Evolutionary conservation across 1,140 invertebrate genomes (phyloP), one percentile per base, ranked within the genome.

Genomic region (Nephotettix cincticeps): DNA sequence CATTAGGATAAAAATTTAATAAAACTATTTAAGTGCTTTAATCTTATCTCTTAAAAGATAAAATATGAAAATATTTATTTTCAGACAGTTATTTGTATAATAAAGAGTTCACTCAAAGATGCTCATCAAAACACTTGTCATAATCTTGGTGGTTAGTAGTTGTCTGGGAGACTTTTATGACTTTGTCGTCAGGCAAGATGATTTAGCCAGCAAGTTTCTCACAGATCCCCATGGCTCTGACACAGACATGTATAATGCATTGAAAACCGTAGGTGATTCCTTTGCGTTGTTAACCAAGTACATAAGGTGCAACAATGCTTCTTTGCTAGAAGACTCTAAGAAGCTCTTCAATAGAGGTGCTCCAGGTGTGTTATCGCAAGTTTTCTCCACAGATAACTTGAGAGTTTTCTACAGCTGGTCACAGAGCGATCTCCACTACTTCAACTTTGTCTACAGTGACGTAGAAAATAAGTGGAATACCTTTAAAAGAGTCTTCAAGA

Each of bases 401-500:
- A 51, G 47, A 21, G 47, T 51, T 3, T 51, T 19, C 47, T 51
- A 19, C 47, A n/a, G 47, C 4, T 51, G 47, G 47, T 21, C 21
- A 11, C 6, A 51, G 47, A 51, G 47, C 19, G 47, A 51, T n/a
- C 3, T 51, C 6, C 47, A 51, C 19, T 51, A 51, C 47, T 51
- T 51, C 21, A 51, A 51, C 47, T 51, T 19, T 51, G 47, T 51
- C 21, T 51, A 51, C 47, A 51, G 19, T n/a, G 47, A 51, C 19
- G 47, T 51, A 3, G 14, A 19, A 4, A 51, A 51, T n/a, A 51
- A 51, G 21, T 51, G 47, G 47, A 21, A 51, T n/a, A 51, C 47
- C n/a, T 51, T 51, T 51, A 17, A 51, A 21, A 51, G 47, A 51
- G 47, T 51, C n/a, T 51, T 51, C 47, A 51, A 51, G n/a, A 51